Conservation (phyloP, 1,140 invertebrate species). For the Fragariocoptes setiger region DNA sequence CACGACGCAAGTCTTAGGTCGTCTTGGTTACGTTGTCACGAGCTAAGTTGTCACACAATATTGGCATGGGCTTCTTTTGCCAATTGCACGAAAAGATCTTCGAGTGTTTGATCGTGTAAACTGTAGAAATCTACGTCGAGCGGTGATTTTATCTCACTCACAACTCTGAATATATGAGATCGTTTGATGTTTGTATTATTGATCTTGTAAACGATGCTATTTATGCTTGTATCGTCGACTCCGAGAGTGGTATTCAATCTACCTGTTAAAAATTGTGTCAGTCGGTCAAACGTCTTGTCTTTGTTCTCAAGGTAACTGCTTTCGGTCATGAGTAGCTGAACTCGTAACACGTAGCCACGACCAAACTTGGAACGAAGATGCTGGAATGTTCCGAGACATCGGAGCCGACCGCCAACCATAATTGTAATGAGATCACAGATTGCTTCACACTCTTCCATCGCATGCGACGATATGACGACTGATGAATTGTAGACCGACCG, state of each 20-base stretch:
- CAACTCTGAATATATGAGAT: background rate
- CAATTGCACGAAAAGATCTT: background rate
- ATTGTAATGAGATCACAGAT: constrained; percentile 49
- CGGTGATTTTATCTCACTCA: background rate
- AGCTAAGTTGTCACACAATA: no score
- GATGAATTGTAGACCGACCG: constrained; percentile 9
- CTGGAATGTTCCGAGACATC: constrained; percentile 32
- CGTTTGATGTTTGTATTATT: background rate
- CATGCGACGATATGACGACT: constrained; percentile 35
- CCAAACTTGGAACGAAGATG: constrained; percentile 39
- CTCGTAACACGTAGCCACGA: constrained; percentile 21
- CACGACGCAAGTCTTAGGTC: no score
- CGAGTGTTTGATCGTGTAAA: background rate
- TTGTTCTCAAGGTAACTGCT: background rate
- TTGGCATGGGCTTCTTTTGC: no score
- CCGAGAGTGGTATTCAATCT: background rate
- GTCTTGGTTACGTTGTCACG: no score
- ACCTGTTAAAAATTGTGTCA: background rate
- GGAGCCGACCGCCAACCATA: constrained; percentile 50
- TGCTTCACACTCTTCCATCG: constrained; percentile 55
- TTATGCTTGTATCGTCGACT: background rate
- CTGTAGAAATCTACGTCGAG: background rate
- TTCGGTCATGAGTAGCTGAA: no score
- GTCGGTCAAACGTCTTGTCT: background rate
- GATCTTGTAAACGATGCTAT: background rate